Conservation (phyloP, 2,113 vertebrate species). For the Isichthys henryi region DNA sequence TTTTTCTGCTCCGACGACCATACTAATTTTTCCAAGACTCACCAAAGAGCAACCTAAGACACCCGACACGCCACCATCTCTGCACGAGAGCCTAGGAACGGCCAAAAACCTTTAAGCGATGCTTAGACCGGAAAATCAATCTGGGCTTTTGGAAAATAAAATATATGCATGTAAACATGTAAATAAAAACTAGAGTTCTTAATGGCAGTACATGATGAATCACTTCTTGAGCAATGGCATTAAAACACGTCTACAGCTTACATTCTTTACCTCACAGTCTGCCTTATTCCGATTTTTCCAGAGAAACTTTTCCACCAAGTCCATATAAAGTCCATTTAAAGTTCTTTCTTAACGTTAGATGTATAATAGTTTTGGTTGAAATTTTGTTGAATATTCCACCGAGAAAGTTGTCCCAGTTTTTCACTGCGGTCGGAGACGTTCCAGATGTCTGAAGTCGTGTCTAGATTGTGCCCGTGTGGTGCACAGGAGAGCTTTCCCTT, state of each 20-base stretch:
- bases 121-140: neutral
- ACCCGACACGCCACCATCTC: neutral
- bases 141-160: neutral
- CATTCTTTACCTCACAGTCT: constrained; percentile 20
- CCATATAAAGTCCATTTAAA: neutral
- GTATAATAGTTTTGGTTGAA: constrained; percentile 6
- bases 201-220: neutral
- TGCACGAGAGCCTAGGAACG: neutral
- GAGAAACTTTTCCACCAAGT: neutral
- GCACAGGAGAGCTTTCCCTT: constrained; percentile 25
- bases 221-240: neutral
- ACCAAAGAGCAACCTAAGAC: neutral
- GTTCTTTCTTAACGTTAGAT: neutral
- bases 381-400: neutral
- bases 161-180: neutral
- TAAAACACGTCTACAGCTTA: neutral
- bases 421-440: constrained; percentile 1
- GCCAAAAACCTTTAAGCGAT: neutral
- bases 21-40: constrained; percentile 38
- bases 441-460: neutral
- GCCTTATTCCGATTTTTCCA: constrained; percentile 12
- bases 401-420: neutral
- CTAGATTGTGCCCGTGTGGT: constrained; percentile 19
- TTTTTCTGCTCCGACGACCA: constrained; percentile 40
- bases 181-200: neutral